Base-by-base conservation (phyloP, 1,140 invertebrate genomes). In the Hypothenemus hampei region DNA sequence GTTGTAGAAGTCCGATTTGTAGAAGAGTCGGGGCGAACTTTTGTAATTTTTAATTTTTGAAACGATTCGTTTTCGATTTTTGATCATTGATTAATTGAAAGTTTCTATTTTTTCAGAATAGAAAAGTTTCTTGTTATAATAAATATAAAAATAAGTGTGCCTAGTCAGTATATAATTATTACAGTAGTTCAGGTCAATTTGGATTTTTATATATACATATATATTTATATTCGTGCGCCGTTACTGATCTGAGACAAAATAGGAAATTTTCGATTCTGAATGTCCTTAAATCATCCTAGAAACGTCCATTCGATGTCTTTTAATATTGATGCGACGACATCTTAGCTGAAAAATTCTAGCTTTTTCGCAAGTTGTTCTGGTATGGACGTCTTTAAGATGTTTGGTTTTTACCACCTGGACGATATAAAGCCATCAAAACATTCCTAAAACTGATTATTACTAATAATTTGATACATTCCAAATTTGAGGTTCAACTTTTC, bases 61-160 rank as follows among this genome's bases (percentile, higher is more conserved):
- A 39, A 18, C 10, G n/a, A 47, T 47, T 47, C 21, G 45, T 47
- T 70, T 69, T 56, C 46, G n/a, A n/a, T n/a, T n/a, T n/a, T n/a
- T n/a, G n/a, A n/a, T n/a, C n/a, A 63, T 71, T 67, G 65, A 69
- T 69, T 69, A 59, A 70, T 65, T 41, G 65, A 67, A 69, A 67
- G 69, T 72, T 70, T 72, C 67, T 71, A 71, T 72, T 72, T 72
- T 54, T 72, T 72, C 68, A 72, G 70, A 68, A 69, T 71, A 68
- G 65, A 63, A 66, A 64, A 70, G 68, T 72, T 71, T 72, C 70
- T 71, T 72, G 70, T 72, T 72, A n/a, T n/a, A 70, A 66, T 67
- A 66, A n/a, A 64, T 70, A 70, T 68, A 69, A 65, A 71, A 68
- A 63, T 71, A 72, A 70, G 70, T 72, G 69, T 72, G 70, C 69